Evolutionary conservation across 2,113 vertebrate species (phyloP).

Genomic region (Anoura caudifer): DNA sequence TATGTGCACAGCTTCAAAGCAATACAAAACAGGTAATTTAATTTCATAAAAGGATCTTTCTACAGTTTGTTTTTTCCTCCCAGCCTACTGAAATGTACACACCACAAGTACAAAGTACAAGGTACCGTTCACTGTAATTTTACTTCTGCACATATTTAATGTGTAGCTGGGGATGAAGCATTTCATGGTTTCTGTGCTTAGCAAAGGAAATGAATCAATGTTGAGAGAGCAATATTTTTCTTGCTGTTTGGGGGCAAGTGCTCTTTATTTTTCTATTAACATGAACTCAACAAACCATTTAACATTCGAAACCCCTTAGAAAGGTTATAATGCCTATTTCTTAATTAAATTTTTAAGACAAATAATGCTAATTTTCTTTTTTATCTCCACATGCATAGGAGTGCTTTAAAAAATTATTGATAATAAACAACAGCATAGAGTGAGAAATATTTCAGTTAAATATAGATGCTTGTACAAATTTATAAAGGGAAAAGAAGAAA

Average conservation of each 20-base stretch:
- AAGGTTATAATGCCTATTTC: constrained; percentile 58
- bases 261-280: constrained; percentile 64
- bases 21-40: constrained; percentile 61
- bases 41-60: constrained; percentile 68
- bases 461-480: neutral
- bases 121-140: constrained; percentile 46
- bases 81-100: constrained; percentile 68
- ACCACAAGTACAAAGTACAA: constrained; percentile 62
- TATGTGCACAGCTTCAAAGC: neutral
- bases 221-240: constrained; percentile 24
- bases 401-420: constrained; percentile 29
- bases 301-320: constrained; percentile 55
- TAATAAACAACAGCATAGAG: constrained; percentile 24
- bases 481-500: constrained; percentile 40
- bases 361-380: constrained; percentile 62
- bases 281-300: constrained; percentile 66
- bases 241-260: constrained; percentile 36
- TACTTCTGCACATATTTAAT: constrained; percentile 66
- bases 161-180: constrained; percentile 47
- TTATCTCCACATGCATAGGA: constrained; percentile 19
- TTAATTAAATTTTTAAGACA: constrained; percentile 61
- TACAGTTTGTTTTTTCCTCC: constrained; percentile 35
- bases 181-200: constrained; percentile 57
- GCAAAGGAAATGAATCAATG: constrained; percentile 66
- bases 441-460: constrained; percentile 35